Base-by-base conservation (phyloP, 2,888 invertebrate genomes). In the Ormyrus labotus region DNA sequence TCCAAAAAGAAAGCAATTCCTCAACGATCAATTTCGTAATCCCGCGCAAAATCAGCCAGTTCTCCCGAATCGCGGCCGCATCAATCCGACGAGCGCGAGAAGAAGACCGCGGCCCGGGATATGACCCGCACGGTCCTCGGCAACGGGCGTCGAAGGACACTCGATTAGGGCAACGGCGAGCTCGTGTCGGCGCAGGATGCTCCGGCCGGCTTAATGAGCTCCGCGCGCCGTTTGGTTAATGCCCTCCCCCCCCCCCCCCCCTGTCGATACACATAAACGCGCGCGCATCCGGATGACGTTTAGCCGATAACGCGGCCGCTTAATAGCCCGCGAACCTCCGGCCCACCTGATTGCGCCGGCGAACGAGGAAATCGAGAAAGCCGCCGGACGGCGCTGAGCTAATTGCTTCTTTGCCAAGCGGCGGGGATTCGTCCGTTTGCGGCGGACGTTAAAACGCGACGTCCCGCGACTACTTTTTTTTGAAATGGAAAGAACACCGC, bases 221-320 rank as follows among this genome's bases (percentile, higher is more conserved):
- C 48, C 19, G 8, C 9, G 34, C 34, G 11, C 50, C 72, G 50
- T 65, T 72, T 76, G 55, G 65, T 68, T 76, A 76, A 72, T 76
- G 71, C 53, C 55, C 51, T 3, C 58, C 19, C 19, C 1, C 19
- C 19, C 1, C 19, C 19, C 19, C 19, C 19, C 19, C 1, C 19
- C 19, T 19, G 67, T 70, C 70, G 60, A 70, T 51, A 48, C 64
- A 48, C 64, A 71, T 60, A 55, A 76, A 61, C 67, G 4, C 51
- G 34, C 53, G 34, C 61, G 61, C 19, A 58, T 51, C 60, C 9
- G 69, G 48, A 69, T 77, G 76, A 81, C 72, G 55, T 63, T 69
- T 77, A 77, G 69, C 69, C 68, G 61, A 81, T 81, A 81, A 81
- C 55, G 68, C n/a, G 55, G 19, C 19, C 19, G 19, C 0, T 19